Evolutionary conservation across 2,113 vertebrate genomes (phyloP).

Genomic region (Calyptommatus sinebrachiatus): DNA sequence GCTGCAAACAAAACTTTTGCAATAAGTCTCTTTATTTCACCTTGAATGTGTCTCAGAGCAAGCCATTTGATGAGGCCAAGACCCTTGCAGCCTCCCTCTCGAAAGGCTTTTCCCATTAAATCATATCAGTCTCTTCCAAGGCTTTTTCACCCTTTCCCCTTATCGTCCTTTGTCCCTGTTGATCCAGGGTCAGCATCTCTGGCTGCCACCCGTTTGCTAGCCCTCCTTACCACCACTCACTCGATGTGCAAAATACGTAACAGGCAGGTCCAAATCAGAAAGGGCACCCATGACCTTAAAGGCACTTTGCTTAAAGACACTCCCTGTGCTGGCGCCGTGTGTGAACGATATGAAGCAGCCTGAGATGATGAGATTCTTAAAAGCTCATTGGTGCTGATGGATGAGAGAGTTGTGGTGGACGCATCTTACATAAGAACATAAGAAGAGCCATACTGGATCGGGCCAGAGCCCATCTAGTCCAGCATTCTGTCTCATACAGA

Average conservation of each 20-base stretch:
- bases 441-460: no score
- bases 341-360: background rate
- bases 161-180: background rate
- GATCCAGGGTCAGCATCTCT: background rate
- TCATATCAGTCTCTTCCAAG: background rate
- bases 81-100: background rate
- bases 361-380: background rate
- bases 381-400: background rate
- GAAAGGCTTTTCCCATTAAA: background rate
- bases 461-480: no score
- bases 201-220: no score
- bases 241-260: background rate
- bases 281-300: background rate
- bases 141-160: background rate
- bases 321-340: background rate
- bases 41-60: background rate
- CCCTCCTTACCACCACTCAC: background rate
- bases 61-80: background rate
- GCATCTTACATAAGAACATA: no score
- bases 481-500: no score
- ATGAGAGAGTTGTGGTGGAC: background rate
- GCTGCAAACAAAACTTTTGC: no score
- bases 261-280: background rate
- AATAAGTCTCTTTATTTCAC: background rate
- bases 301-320: fast-evolving